Percentiles rank a stretch among this genome's conserved stretches.
These are phyloP conservation scores for Cerceris rybyensis DNA, from an alignment of 2,888 invertebrate genomes.

Conservation along the genomic window DNA sequence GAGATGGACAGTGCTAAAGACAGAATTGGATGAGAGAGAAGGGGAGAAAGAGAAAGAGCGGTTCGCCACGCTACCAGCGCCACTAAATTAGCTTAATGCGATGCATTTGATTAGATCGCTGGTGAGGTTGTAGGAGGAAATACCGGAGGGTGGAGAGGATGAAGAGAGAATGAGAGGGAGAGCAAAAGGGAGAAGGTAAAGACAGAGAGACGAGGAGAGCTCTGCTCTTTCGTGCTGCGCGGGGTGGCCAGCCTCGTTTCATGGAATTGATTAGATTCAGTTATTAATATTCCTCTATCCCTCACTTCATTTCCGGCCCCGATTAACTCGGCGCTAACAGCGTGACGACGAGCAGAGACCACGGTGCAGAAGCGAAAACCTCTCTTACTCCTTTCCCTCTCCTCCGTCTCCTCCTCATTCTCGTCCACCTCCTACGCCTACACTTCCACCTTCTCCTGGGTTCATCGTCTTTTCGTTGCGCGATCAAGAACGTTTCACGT, in stretches of 20 bases:
- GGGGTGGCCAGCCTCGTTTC: constrained; percentile 76
- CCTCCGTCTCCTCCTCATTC: constrained; percentile 14
- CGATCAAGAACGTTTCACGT: constrained; percentile 10
- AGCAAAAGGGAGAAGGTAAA: constrained; percentile 29
- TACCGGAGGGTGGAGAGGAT: constrained; percentile 39
- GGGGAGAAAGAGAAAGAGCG: constrained; percentile 40
- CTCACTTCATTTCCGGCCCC: constrained; percentile 80
- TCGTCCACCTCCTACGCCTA: constrained; percentile 27
- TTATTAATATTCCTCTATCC: constrained; percentile 81
- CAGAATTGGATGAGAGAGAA: background rate
- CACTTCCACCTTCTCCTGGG: constrained; percentile 45
- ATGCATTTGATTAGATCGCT: constrained; percentile 79
- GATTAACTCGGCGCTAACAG: constrained; percentile 80
- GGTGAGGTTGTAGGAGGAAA: constrained; percentile 54
- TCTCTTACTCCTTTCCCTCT: constrained; percentile 41
- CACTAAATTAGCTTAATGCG: constrained; percentile 77
- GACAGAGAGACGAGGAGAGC: constrained; percentile 39
- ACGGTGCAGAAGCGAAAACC: constrained; percentile 58
- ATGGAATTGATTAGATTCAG: constrained; percentile 80
- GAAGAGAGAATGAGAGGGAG: constrained; percentile 33
- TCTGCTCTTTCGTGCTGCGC: constrained; percentile 66
- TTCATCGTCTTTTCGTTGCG: constrained; percentile 48
- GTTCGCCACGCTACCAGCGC: constrained; percentile 72
- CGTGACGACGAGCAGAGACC: constrained; percentile 78
- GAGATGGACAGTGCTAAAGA: constrained; percentile 32